Percentiles rank a stretch among this genome's conserved stretches.
Conservation (phyloP, 2,113 vertebrate species). For the Burhinus oedicnemus region DNA sequence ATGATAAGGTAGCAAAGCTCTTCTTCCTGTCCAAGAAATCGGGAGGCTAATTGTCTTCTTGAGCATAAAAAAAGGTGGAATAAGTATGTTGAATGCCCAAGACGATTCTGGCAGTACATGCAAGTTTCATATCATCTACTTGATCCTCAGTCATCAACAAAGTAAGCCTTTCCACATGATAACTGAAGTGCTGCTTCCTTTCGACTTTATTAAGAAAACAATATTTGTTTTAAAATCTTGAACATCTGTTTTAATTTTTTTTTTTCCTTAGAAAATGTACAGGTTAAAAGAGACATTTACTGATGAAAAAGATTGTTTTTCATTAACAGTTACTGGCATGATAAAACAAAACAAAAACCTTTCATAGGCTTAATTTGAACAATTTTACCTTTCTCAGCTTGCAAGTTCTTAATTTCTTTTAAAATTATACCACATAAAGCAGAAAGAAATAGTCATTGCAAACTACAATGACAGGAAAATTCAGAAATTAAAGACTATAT, state of each 20-base stretch:
- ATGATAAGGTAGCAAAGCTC: background rate
- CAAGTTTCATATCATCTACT: background rate
- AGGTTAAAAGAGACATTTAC: background rate
- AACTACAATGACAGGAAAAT: background rate
- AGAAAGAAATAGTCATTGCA: background rate
- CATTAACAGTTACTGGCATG: background rate
- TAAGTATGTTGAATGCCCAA: background rate
- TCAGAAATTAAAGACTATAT: background rate
- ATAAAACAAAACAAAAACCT: background rate
- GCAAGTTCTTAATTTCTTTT: background rate
- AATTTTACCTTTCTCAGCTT: background rate
- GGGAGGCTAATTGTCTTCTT: background rate
- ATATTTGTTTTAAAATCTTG: background rate
- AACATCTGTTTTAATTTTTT: background rate
- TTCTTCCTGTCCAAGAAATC: background rate
- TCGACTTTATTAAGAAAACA: background rate
- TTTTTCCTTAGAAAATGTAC: background rate
- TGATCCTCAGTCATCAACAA: background rate
- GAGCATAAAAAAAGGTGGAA: background rate
- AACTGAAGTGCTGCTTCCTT: background rate
- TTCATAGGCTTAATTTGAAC: background rate
- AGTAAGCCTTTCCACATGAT: background rate
- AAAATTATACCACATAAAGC: background rate
- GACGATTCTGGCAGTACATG: background rate
- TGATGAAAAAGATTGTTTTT: background rate